Base-by-base conservation (phyloP, 2,797 vertebrate genomes). In the Eupleurogrammus muticus region DNA sequence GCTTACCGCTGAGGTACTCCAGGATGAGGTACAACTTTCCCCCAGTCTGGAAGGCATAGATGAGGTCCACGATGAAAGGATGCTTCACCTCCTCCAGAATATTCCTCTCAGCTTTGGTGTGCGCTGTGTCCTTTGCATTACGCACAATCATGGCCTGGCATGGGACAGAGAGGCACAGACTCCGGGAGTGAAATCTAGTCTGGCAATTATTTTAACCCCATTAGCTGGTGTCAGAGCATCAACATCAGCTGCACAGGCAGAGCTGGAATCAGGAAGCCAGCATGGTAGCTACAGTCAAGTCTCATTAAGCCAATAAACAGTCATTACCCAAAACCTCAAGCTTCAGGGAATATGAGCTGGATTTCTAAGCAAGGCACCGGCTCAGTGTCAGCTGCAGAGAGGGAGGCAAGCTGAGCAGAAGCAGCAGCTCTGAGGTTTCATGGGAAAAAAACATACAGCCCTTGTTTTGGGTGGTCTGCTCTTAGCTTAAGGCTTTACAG, bases 1-100 rank as follows among this genome's bases (percentile, higher is more conserved):
- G 91, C 97, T 95, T 84, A 99, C 98, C 98, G 64, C 98, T 99
- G 91, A 99, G 94, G 95, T 99, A 99, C 93, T 99, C 98, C 89
- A 99, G 95, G 90, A 99, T 99, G 92, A 99, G 97, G 95, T 99
- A 99, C 92, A 99, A 94, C 93, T 99, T 99, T 75, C 98, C 98
- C 79, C 97, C 98, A 0, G 98, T 99, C 93, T 99, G 98, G 94
- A 99, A 99, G 93, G 98, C 98, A 88, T 99, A 99, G 85, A 98
- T 99, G 87, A 99, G 96, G 86, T 99, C 98, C 82, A 99, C 98
- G 9, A 99, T 99, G 92, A 99, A 99, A 65, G 97, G 97, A 91
- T 99, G 98, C 83, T 99, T 99, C 86, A 99, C 97, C 92, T 99
- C 97, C 91, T 99, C 98, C 84, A 99, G 89, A 77, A 99, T 99